Evolutionary conservation across 2,797 vertebrate genomes (phyloP), one percentile per base, ranked within the genome.

Genomic region (Ctenopoma kingsleyae): DNA sequence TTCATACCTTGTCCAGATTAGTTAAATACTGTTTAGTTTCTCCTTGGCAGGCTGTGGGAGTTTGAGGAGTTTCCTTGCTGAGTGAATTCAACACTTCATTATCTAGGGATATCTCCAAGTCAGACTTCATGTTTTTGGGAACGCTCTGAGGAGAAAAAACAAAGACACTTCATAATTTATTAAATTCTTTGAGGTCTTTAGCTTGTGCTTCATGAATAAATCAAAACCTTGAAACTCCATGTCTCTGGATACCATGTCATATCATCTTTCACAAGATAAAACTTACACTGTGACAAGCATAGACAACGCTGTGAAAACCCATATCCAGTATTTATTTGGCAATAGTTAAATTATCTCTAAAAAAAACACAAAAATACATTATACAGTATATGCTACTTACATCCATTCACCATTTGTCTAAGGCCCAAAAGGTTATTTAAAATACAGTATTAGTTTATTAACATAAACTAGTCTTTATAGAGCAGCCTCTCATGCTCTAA

Each of bases 111-210:
- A 72, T 85, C 80, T 87, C 68, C 69, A 72, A 66, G 72, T 86
- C 87, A 76, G 63, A 72, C 67, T 87, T 75, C 20, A 71, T 85
- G 73, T 91, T 90, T 89, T 90, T 81, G 86, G 73, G 65, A 85
- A 66, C 8, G 75, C 83, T 88, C 85, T 75, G 65, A 90, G 67
- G 82, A 84, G 67, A 73, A 71, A 76, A 86, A 89, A 90, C 87
- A 91, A 90, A 91, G 86, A 86, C 78, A 27, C 72, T 89, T 89
- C 58, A 90, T 91, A 79, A 88, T 91, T 89, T 87, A 91, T 90
- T 89, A 87, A 88, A 89, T 87, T 89, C 82, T 91, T 91, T 91
- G 86, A 92, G 89, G 74, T 85, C 83, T 89, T 89, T 75, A 87
- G 87, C 80, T 88, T 75, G 82, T 38, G 81, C 82, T 76, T 87